Percentiles rank a stretch among this genome's conserved stretches.
phyloP scores from a whole-genome alignment of 1,140 invertebrate species.

The Piezodorus guildinii region DNA sequence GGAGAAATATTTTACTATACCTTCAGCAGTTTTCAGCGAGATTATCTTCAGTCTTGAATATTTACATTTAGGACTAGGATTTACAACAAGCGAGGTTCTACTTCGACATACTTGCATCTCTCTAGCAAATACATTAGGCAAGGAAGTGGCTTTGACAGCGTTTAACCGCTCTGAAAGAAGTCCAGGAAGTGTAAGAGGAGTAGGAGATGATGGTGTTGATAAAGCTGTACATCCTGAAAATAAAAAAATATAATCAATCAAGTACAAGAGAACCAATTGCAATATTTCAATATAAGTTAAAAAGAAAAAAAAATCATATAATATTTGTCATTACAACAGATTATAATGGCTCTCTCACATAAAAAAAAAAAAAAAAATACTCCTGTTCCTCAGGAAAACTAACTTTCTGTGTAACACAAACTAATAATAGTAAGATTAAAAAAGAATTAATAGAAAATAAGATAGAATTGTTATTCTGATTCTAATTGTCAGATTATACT shows the following conservation, averaged over 20 bases:
- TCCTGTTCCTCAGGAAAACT: too few relatives aligned
- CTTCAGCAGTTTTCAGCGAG: background rate
- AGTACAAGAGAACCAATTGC: too few relatives aligned
- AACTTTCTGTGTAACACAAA: too few relatives aligned
- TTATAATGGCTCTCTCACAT: too few relatives aligned
- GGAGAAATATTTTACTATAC: background rate
- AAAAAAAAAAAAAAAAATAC: too few relatives aligned
- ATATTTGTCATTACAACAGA: too few relatives aligned
- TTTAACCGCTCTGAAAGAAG: constrained; percentile 14
- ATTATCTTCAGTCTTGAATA: constrained; percentile 15
- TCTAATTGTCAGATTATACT: too few relatives aligned
- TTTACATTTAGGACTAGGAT: constrained; percentile 10
- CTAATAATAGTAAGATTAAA: too few relatives aligned
- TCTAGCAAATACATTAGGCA: constrained; percentile 37
- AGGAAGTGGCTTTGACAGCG: constrained; percentile 53
- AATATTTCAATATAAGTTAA: too few relatives aligned
- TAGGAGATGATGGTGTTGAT: constrained; percentile 11
- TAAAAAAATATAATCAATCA: background rate
- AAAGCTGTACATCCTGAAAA: constrained; percentile 1
- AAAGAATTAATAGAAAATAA: too few relatives aligned
- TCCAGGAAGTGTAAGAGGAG: background rate
- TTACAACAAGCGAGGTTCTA: background rate
- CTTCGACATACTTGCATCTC: constrained; percentile 16
- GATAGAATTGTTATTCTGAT: too few relatives aligned
- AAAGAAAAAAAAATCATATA: too few relatives aligned